Base-by-base conservation (phyloP, 2,888 invertebrate species). In the Clusia tigrina region DNA sequence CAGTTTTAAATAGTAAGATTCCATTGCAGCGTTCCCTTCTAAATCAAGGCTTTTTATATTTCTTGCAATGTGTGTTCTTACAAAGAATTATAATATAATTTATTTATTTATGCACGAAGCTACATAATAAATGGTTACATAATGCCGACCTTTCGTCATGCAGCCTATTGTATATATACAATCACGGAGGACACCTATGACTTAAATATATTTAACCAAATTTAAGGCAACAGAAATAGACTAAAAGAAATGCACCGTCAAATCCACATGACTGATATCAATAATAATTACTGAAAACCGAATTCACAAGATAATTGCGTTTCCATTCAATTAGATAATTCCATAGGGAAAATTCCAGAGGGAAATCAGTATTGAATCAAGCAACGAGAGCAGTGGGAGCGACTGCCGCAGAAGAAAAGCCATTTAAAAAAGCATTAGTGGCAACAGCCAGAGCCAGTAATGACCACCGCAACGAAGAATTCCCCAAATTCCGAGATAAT, bases 271-370 rank as follows among this genome's bases (percentile, higher is more conserved):
- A 74, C 75, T 69, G 58, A 76, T 74, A 78, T 78, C 77, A 78
- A 77, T 78, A 76, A 78, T 78, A 77, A 77, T 77, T 78, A 78
- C 73, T 72, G 68, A 68, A 72, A 69, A 74, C 69, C 67, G 73
- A 73, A 70, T 77, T 77, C 76, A 71, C 76, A 74, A 68, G 69
- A 76, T 78, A 77, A 77, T 77, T 78, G 73, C 73, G 71, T 71
- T 72, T 76, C 72, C 71, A 74, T 72, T 76, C 76, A 76, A 76
- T 76, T 77, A 73, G 73, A 72, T 74, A 71, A 71, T 74, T 68
- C 74, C 74, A 69, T 58, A 67, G 71, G 71, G 76, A 71, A 71
- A 62, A 51, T 38, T 12, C 37, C 51, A 15, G 15, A 48, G 18
- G 3, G 3, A 17, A 6, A 42, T 42, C 3, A 6, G 42, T 42